Evolutionary conservation across 2,797 vertebrate genomes (phyloP), one percentile per base, ranked within the genome.

Genomic region (Xenopus petersii): DNA sequence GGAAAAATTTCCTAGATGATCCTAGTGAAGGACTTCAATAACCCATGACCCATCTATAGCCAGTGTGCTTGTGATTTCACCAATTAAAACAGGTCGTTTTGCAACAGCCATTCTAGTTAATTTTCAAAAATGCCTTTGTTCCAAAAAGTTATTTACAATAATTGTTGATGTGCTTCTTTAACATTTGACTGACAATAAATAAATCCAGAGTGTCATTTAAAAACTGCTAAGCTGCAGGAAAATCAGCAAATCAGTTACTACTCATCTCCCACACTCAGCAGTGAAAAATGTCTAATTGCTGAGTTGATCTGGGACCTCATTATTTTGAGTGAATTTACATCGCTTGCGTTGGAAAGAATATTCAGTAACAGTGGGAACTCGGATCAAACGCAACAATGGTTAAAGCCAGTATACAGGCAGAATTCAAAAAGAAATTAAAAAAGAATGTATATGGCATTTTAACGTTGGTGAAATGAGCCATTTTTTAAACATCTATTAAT

Each of bases 181-280:
- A 88, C 73, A 86, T 81, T 84, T 86, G 87, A 86, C 83, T 86
- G 88, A 88, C 85, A 83, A 82, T 83, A 84, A 82, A 88, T 80
- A 82, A 75, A 83, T 81, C 81, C 82, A 81, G 77, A 80, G 80
- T 83, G 82, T 88, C 87, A 86, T 88, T 89, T 82, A 85, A 87
- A 73, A 83, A 88, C 87, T 84, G 87, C 88, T 89, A 87, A 86
- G 84, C 81, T 87, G 70, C 79, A 79, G 82, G 63, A 82, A 77
- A 83, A 83, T 78, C 85, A 67, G 63, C 80, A 84, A 87, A 86
- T 82, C 64, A 84, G 83, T 83, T 83, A 82, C 26, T 55, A 68
- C 49, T 82, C 83, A 84, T 80, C 79, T 80, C 61, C 76, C 11
- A 75, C 73, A 85, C 79, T 80, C 81, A 75, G 80, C 74, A 85